These are phyloP conservation scores for Drepanosiphum platanoidis DNA, from an alignment of 2,888 invertebrate species.

Conservation along the genomic window DNA sequence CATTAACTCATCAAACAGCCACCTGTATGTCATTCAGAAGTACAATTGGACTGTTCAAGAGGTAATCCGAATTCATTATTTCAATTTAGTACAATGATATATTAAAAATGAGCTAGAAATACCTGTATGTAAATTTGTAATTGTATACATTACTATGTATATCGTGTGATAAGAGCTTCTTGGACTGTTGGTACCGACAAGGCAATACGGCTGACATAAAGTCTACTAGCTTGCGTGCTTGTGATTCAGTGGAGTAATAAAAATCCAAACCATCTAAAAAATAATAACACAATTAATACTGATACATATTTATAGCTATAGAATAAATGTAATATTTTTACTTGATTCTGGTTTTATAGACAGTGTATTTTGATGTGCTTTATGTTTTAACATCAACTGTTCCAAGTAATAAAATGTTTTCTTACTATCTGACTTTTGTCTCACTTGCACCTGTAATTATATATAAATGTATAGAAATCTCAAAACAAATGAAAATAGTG, in stretches of 20 bases:
- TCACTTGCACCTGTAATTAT: constrained; percentile 75
- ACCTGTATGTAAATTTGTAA: constrained; percentile 89
- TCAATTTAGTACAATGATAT: not conserved
- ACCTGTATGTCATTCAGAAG: no score
- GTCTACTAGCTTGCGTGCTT: constrained; percentile 94
- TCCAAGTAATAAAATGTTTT: constrained; percentile 98
- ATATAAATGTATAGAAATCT: constrained; percentile 21
- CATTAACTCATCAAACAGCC: no score
- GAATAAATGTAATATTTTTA: constrained; percentile 66
- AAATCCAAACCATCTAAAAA: constrained; percentile 93
- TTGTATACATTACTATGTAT: constrained; percentile 96
- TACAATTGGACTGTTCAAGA: not conserved
- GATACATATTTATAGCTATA: not conserved
- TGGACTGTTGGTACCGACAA: constrained; percentile 86
- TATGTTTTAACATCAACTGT: constrained; percentile 94
- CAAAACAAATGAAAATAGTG: not conserved
- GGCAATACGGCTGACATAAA: constrained; percentile 90
- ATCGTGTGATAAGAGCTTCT: constrained; percentile 96
- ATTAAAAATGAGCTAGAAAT: constrained; percentile 56
- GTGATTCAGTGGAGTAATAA: constrained; percentile 87
- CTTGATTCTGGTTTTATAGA: constrained; percentile 88
- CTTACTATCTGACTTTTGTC: constrained; percentile 89
- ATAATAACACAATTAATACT: no score
- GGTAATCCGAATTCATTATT: not conserved
- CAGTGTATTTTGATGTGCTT: constrained; percentile 87